phyloP scores from a whole-genome alignment of 1,140 invertebrate species.

The Drosophila bifasciata region DNA sequence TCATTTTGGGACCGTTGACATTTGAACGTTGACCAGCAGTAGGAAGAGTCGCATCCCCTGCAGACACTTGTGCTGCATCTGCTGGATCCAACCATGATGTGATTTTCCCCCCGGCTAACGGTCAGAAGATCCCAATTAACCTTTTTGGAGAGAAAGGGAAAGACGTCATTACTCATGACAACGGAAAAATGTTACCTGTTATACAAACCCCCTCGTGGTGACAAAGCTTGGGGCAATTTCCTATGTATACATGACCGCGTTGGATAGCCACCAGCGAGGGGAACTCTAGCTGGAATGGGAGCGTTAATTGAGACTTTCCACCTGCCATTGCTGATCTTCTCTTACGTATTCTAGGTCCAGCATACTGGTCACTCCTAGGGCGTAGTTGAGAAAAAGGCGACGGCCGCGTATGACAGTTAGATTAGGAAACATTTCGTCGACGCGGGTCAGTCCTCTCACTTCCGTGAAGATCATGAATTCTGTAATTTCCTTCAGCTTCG shows the following conservation, averaged over 20 bases:
- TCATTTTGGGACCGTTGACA: constrained; percentile 78
- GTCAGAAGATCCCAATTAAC: constrained; percentile 77
- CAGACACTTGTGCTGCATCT: constrained; percentile 59
- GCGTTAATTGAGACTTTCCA: not conserved
- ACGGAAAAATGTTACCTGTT: constrained; percentile 1
- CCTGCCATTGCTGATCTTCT: not conserved
- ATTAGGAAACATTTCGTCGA: constrained; percentile 95
- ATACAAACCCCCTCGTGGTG: constrained; percentile 49
- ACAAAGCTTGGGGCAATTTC: constrained; percentile 67
- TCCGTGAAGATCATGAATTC: constrained; percentile 87
- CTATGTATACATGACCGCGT: constrained; percentile 73
- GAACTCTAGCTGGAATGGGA: constrained; percentile 66
- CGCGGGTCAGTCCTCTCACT: constrained; percentile 90
- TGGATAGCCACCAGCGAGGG: constrained; percentile 70
- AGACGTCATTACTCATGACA: not conserved
- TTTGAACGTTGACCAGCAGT: constrained; percentile 69
- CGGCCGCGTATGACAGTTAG: constrained; percentile 96
- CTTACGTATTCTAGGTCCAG: constrained; percentile 61
- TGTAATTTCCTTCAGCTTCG: constrained; percentile 86
- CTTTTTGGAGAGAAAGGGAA: constrained; percentile 18
- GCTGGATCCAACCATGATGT: constrained; percentile 41
- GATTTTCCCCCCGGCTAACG: constrained; percentile 61
- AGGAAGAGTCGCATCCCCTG: constrained; percentile 53
- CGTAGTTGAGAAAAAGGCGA: constrained; percentile 93
- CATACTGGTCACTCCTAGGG: constrained; percentile 88